Evolutionary conservation across 2,888 invertebrate genomes (phyloP).

Genomic region (Phymatocera aterrima): DNA sequence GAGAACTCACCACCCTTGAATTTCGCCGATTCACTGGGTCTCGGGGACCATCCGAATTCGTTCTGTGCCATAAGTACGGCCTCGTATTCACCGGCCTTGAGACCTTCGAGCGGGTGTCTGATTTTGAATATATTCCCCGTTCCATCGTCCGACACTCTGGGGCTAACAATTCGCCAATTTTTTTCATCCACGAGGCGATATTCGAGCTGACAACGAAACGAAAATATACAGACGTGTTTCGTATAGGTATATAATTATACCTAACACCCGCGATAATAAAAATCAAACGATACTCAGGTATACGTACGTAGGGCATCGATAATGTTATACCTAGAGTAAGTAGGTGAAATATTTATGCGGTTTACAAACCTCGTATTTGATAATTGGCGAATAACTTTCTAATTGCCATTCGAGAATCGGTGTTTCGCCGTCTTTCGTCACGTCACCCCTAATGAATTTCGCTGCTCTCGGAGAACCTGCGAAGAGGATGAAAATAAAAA

Average conservation of each 20-base stretch:
- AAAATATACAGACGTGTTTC: too few relatives aligned
- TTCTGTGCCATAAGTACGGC: constrained; percentile 64
- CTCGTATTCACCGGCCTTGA: constrained; percentile 64
- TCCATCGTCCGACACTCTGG: constrained; percentile 61
- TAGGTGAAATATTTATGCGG: not conserved
- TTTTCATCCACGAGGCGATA: constrained; percentile 61
- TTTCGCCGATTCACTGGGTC: constrained; percentile 54
- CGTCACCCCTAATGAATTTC: constrained; percentile 54
- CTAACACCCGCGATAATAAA: too few relatives aligned
- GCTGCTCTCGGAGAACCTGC: constrained; percentile 65
- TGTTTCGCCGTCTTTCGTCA: constrained; percentile 55
- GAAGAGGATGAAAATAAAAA: constrained; percentile 21
- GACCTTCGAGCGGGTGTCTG: constrained; percentile 59
- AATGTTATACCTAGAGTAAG: not conserved
- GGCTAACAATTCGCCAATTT: constrained; percentile 57
- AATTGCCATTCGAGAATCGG: constrained; percentile 64
- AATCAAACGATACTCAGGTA: too few relatives aligned
- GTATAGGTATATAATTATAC: too few relatives aligned
- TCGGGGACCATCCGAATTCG: constrained; percentile 66
- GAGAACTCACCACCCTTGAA: constrained; percentile 61
- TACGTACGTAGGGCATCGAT: not conserved
- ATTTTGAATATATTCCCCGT: constrained; percentile 60
- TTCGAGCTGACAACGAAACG: too few relatives aligned
- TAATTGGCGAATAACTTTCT: constrained; percentile 67
- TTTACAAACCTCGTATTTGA: constrained; percentile 62